Evolutionary conservation across 2,797 vertebrate species (phyloP).

Genomic region (Percopsis omiscomaycus): DNA sequence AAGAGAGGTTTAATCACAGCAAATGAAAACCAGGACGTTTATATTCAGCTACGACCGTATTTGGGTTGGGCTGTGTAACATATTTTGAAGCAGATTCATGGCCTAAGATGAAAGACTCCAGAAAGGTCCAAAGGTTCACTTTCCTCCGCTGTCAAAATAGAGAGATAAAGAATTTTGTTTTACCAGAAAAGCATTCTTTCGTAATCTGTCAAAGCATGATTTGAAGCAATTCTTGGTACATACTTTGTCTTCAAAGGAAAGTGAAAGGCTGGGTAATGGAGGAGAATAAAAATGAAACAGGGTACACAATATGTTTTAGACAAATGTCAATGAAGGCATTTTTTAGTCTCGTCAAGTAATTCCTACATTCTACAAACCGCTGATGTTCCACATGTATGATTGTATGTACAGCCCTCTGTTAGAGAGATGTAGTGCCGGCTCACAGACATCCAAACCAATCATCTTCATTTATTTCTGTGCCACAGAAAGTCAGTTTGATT

Average conservation of each 20-base stretch:
- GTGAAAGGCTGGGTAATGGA: conserved; percentile 17
- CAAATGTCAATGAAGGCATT: not conserved
- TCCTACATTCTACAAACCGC: not conserved
- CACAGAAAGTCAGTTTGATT: not conserved
- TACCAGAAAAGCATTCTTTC: conserved; percentile 18
- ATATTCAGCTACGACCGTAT: conserved; percentile 11
- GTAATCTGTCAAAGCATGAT: conserved; percentile 22
- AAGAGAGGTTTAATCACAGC: not conserved
- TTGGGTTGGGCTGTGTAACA: conserved; percentile 17
- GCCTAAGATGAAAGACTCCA: conserved; percentile 38
- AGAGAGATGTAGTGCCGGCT: conserved; percentile 19
- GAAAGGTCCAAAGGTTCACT: conserved; percentile 29
- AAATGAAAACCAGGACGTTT: conserved; percentile 5
- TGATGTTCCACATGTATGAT: not conserved
- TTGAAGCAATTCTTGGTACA: conserved; percentile 7
- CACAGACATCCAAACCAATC: conserved; percentile 19
- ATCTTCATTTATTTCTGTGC: conserved; percentile 23
- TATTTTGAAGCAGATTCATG: conserved; percentile 39
- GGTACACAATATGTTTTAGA: conserved; percentile 8
- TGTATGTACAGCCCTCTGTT: conserved; percentile 11
- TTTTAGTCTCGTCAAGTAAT: not conserved
- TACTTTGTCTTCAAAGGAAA: conserved; percentile 21
- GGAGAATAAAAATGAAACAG: not conserved
- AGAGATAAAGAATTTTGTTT: conserved; percentile 26
- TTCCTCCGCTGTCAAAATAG: conserved; percentile 33